Evolutionary conservation across 2,888 invertebrate species (phyloP), one percentile per base, ranked within the genome.

Genomic region (Apodemia mormo): DNA sequence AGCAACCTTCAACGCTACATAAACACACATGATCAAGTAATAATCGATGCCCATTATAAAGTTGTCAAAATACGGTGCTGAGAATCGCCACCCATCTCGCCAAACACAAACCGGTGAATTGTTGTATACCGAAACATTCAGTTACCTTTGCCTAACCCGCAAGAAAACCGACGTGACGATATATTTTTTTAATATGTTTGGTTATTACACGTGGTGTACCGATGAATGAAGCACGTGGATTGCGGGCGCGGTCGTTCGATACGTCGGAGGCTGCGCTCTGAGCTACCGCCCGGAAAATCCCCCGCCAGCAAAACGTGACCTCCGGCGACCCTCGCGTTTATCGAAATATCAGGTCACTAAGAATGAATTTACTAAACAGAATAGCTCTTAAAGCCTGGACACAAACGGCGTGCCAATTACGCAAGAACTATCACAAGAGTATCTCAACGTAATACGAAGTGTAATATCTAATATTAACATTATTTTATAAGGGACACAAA

Each of bases 221-320:
- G 78, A 77, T 82, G 82, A 81, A 82, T 81, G 81, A 69, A 80
- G 75, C 82, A 81, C 81, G 81, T 81, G 82, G 78, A 73, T 77
- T 71, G 76, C 78, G 80, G 82, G 78, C 79, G 79, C 79, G 81
- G 79, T 72, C 82, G 82, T 76, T 83, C 83, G 81, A 83, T 83
- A 82, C 74, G 66, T 77, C 81, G 82, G 83, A 82, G 82, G 81
- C 82, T 83, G 83, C 82, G 82, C 82, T 76, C 76, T 81, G 76
- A 74, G 79, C 77, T 70, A 74, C 67, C 73, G 76, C 80, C 79
- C 78, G 79, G 80, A 77, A 75, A 80, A 69, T 68, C 76, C 77
- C 72, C 79, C 67, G 58, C 73, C 75, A 73, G 69, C 52, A 37
- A 68, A 73, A 58, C 72, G 71, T 71, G 75, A 72, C 71, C 73